Conservation (phyloP, 2,113 vertebrate species). For the Aspidoscelis tigris region DNA sequence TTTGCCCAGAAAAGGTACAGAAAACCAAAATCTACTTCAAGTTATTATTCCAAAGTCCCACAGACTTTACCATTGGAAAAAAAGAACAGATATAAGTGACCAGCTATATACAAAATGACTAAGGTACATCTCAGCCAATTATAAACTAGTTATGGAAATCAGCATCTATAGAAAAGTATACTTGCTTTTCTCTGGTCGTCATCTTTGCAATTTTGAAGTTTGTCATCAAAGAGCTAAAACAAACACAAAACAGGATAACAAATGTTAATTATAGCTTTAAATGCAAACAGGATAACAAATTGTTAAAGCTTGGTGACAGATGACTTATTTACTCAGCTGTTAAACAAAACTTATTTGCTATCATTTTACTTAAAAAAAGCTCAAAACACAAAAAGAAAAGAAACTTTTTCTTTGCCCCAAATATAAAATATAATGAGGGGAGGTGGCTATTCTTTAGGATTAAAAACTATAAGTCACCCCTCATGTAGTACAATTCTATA, state of each 20-base stretch:
- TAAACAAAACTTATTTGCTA: background rate
- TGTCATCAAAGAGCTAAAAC: constrained; percentile 96
- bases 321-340: background rate
- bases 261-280: constrained; percentile 22
- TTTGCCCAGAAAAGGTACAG: too few species aligned
- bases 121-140: background rate
- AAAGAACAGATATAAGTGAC: background rate
- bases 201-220: constrained; percentile 97
- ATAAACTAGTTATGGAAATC: constrained; percentile 20
- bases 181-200: constrained; percentile 98
- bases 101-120: background rate
- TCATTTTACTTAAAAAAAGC: background rate
- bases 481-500: too few species aligned
- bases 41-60: background rate
- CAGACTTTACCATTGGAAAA: background rate
- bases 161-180: constrained; percentile 61
- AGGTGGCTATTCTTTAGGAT: background rate
- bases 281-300: constrained; percentile 8
- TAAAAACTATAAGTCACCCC: background rate
- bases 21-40: background rate
- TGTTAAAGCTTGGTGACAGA: background rate
- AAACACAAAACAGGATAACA: constrained; percentile 44
- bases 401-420: background rate
- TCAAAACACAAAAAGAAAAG: background rate
- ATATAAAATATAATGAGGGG: background rate